Conservation (phyloP, 2,113 vertebrate genomes). For the Cranoglanis bouderius region DNA sequence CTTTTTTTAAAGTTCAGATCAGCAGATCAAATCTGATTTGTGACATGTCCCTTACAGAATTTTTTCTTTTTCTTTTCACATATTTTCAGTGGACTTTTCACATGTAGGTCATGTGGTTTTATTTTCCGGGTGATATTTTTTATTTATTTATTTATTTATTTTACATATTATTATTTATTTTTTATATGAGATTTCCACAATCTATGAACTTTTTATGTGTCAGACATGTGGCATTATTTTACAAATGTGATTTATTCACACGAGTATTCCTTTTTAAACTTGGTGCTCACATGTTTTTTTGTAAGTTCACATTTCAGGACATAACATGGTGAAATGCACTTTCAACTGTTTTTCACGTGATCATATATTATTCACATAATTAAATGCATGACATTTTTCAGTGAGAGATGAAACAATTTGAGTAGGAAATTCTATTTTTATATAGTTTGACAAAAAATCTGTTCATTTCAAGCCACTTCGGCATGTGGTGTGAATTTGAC, state of each 20-base stretch:
- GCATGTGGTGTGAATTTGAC: neutral
- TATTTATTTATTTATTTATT: too few species aligned
- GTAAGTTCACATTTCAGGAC: neutral
- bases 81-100: neutral
- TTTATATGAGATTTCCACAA: too few species aligned
- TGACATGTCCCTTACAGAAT: neutral
- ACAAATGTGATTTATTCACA: neutral
- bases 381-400: neutral
- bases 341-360: neutral
- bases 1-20: neutral
- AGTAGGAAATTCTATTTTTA: too few species aligned
- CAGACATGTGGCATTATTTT: neutral
- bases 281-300: neutral
- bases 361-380: neutral
- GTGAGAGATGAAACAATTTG: neutral
- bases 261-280: neutral
- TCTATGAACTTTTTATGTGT: too few species aligned
- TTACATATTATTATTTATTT: too few species aligned
- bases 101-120: neutral
- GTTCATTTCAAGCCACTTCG: neutral
- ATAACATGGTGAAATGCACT: neutral
- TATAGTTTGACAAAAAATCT: neutral
- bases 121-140: neutral
- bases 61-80: too few species aligned
- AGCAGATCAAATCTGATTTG: neutral